Evolutionary conservation across 2,888 invertebrate species (phyloP).

Genomic region (Caprella mutica): DNA sequence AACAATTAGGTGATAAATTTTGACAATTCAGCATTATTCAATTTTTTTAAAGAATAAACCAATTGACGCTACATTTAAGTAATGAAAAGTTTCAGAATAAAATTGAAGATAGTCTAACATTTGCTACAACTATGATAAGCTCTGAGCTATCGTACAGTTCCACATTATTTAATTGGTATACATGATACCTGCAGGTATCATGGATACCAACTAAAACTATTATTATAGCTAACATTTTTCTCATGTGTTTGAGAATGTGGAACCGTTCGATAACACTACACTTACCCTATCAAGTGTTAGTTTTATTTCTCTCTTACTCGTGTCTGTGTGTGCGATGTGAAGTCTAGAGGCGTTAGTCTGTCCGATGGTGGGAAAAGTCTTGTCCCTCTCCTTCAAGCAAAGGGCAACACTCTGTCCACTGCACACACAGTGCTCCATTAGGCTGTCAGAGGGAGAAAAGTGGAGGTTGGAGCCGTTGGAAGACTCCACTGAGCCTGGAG

Average conservation of each 20-base stretch:
- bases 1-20: too few species aligned
- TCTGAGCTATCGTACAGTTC: too few species aligned
- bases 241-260: too few species aligned
- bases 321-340: slow-evolving; percentile 28
- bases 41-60: background rate
- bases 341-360: slow-evolving; percentile 11
- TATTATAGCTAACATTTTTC: too few species aligned
- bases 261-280: too few species aligned
- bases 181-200: too few species aligned
- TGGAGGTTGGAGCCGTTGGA: background rate
- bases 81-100: background rate
- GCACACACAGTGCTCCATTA: background rate
- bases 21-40: background rate
- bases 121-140: background rate
- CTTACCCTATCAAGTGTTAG: too few species aligned
- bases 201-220: too few species aligned
- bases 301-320: slow-evolving; percentile 22
- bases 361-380: background rate
- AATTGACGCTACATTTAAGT: background rate
- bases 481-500: slow-evolving; percentile 1
- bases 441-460: background rate
- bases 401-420: background rate
- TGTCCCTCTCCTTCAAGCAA: background rate
- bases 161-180: too few species aligned
- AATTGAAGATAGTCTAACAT: background rate